Percentiles rank a stretch among this genome's conserved stretches.
Conservation (phyloP, 2,113 vertebrate genomes). For the Melanerpes formicivorus region DNA sequence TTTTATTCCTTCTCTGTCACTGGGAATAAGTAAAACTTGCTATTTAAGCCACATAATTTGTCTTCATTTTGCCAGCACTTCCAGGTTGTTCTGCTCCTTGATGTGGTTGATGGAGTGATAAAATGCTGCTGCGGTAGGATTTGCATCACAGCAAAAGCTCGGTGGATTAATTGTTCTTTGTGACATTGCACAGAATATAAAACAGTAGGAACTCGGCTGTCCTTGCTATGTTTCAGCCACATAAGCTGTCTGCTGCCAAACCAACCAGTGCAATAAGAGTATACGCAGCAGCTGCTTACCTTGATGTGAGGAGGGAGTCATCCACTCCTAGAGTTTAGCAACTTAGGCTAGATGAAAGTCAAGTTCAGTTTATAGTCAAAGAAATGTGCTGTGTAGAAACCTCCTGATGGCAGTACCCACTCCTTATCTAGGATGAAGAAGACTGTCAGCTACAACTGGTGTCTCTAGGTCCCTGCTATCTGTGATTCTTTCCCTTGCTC, state of each 20-base stretch:
- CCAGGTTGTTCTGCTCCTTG: neutral
- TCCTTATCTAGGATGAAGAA: neutral
- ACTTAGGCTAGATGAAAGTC: neutral
- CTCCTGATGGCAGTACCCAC: neutral
- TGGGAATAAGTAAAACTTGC: neutral
- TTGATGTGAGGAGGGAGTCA: neutral
- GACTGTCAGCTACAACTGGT: neutral
- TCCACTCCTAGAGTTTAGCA: neutral
- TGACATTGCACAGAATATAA: neutral
- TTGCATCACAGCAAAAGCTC: neutral
- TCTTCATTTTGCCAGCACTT: neutral
- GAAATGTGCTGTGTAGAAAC: neutral
- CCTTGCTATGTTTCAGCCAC: neutral
- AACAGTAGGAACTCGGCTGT: neutral
- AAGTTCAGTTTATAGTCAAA: neutral
- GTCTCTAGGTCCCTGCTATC: neutral
- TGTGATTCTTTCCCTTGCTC: neutral
- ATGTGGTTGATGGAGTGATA: neutral
- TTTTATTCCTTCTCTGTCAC: neutral
- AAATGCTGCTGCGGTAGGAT: neutral
- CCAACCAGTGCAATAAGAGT: neutral
- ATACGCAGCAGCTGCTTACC: neutral
- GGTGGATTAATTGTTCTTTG: neutral
- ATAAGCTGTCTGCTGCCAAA: neutral
- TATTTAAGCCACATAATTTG: neutral